These are phyloP conservation scores for Lanius collurio DNA, from an alignment of 2,113 vertebrate species.

Conservation along the genomic window DNA sequence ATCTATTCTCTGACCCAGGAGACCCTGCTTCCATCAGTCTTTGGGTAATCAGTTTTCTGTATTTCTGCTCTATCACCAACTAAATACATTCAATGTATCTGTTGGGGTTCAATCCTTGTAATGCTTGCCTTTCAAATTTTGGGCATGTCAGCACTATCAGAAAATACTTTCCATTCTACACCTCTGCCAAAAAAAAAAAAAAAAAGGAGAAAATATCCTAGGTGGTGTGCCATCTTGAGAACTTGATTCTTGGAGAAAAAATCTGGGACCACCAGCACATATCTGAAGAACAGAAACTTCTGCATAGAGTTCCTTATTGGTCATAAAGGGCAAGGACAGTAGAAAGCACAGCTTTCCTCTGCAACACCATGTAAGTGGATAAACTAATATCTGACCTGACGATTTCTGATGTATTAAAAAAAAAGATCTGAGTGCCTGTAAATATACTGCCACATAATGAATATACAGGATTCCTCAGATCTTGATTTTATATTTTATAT, in stretches of 20 bases:
- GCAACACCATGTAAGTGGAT: background rate
- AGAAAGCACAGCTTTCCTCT: background rate
- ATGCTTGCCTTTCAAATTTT: background rate
- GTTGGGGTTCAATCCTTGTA: background rate
- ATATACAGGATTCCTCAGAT: background rate
- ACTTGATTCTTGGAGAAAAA: background rate
- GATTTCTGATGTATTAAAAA: background rate
- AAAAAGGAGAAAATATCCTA: background rate
- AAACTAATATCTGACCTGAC: background rate
- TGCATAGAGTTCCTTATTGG: background rate
- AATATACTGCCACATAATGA: background rate
- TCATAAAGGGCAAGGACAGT: background rate
- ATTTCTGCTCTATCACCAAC: background rate
- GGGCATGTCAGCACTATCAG: background rate
- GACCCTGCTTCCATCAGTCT: background rate
- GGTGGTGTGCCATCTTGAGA: background rate
- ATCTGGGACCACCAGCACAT: background rate
- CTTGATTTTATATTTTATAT: too few species aligned
- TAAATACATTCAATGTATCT: conserved; percentile 16
- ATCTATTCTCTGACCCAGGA: background rate
- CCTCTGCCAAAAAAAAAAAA: background rate
- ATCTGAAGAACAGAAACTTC: background rate
- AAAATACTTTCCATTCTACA: background rate
- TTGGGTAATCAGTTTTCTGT: conserved; percentile 5
- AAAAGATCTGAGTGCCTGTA: background rate